These are phyloP conservation scores for Albula glossodonta DNA, from an alignment of 2,113 vertebrate genomes.

Conservation along the genomic window DNA sequence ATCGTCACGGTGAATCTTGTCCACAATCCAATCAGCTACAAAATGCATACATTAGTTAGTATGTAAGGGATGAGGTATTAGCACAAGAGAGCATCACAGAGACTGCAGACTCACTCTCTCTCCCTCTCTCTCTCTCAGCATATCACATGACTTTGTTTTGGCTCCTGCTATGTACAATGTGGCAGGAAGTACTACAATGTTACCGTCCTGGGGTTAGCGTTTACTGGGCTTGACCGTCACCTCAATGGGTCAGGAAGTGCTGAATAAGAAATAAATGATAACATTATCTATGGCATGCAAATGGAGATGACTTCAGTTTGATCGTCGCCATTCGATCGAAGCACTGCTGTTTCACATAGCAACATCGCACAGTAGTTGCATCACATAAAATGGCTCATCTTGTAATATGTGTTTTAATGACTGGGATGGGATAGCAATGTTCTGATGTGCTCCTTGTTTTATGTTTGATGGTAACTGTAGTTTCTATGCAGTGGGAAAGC, in stretches of 20 bases:
- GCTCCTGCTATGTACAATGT: neutral
- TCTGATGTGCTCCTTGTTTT: neutral
- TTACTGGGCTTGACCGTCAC: too few relatives aligned
- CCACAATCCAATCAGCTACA: neutral
- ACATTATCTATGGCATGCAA: neutral
- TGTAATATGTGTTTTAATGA: neutral
- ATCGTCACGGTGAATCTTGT: neutral
- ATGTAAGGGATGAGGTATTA: neutral
- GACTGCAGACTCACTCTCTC: neutral
- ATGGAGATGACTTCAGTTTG: neutral
- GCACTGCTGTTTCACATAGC: neutral
- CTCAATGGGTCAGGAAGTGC: neutral
- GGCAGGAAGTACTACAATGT: neutral
- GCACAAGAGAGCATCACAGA: too few relatives aligned
- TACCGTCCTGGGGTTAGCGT: neutral
- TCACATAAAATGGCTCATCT: neutral
- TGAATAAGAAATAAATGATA: neutral
- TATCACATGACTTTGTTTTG: neutral
- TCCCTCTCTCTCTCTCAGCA: neutral
- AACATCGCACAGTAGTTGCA: neutral
- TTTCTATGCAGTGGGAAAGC: neutral
- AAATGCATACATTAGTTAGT: neutral
- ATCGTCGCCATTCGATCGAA: neutral
- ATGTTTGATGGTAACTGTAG: neutral
- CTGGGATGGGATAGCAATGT: neutral